phyloP scores from a whole-genome alignment of 2,888 invertebrate species.

The Sinelater perroti region DNA sequence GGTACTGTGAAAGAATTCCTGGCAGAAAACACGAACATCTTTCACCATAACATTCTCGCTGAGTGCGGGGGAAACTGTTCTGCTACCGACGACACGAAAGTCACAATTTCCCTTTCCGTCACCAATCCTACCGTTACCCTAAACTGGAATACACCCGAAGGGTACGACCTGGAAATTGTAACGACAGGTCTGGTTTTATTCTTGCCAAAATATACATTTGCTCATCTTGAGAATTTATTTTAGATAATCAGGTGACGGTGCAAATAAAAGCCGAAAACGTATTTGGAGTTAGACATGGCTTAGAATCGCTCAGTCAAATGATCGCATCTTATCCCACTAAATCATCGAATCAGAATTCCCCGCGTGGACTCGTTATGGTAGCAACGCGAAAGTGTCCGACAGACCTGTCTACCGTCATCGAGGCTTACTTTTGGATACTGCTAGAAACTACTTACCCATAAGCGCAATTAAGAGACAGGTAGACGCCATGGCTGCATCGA shows the following conservation, averaged over 20 bases:
- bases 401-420: constrained; percentile 84
- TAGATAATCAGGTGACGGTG: constrained; percentile 64
- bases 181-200: constrained; percentile 27
- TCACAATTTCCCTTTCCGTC: constrained; percentile 68
- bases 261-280: constrained; percentile 69
- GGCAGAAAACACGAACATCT: constrained; percentile 65
- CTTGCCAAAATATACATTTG: neutral
- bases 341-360: constrained; percentile 30
- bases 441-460: constrained; percentile 86
- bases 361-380: constrained; percentile 69
- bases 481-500: constrained; percentile 87
- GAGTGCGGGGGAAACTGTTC: constrained; percentile 66
- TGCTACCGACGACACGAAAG: constrained; percentile 61
- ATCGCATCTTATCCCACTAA: constrained; percentile 58
- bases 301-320: constrained; percentile 80
- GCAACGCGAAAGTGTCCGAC: constrained; percentile 74
- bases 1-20: constrained; percentile 63
- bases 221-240: constrained; percentile 19
- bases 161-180: constrained; percentile 64
- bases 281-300: constrained; percentile 78
- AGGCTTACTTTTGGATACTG: constrained; percentile 88
- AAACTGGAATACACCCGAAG: constrained; percentile 75
- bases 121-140: constrained; percentile 63
- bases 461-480: constrained; percentile 74
- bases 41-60: constrained; percentile 66